A percentile compares a stretch with the other conserved stretches of the same genome.
Evolutionary conservation across 2,888 invertebrate species (phyloP).

Genomic region (Philopedon plagiatum): DNA sequence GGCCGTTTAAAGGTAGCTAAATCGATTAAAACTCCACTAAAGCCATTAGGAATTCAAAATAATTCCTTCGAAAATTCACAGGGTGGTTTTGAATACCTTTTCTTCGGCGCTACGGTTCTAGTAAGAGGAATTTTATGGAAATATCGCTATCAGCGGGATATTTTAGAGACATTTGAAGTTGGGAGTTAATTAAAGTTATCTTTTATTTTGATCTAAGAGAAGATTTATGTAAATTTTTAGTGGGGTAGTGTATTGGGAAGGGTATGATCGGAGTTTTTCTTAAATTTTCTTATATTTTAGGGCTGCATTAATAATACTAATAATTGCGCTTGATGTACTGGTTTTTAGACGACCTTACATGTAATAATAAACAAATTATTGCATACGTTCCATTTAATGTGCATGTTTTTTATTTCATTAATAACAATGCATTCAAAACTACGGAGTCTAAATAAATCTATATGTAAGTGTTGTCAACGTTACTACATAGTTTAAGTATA

Average conservation of each 20-base stretch:
- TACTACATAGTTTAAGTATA: no score
- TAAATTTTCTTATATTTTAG: no score
- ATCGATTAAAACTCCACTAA: slow-evolving; percentile 38
- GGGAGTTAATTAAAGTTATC: slow-evolving; percentile 50
- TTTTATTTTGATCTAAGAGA: slow-evolving; percentile 47
- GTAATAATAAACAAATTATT: no score
- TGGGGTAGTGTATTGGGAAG: slow-evolving; percentile 27
- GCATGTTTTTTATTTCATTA: no score
- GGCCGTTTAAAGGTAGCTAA: slow-evolving; percentile 47
- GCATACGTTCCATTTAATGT: no score
- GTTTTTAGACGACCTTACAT: no score
- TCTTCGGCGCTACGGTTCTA: slow-evolving; percentile 39
- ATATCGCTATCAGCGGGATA: slow-evolving; percentile 45
- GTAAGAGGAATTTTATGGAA: slow-evolving; percentile 50
- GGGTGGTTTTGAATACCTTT: slow-evolving; percentile 43
- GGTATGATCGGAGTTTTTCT: no score
- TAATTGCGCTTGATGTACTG: no score
- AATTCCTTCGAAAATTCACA: slow-evolving; percentile 41
- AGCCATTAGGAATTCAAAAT: slow-evolving; percentile 49
- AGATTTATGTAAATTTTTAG: slow-evolving; percentile 40
- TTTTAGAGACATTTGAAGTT: slow-evolving; percentile 48
- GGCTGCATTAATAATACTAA: no score
- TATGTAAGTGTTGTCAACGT: no score
- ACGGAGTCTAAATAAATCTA: no score
- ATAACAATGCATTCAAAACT: no score